Conservation (phyloP, 2,797 vertebrate species). For the Fistularia tabacaria region DNA sequence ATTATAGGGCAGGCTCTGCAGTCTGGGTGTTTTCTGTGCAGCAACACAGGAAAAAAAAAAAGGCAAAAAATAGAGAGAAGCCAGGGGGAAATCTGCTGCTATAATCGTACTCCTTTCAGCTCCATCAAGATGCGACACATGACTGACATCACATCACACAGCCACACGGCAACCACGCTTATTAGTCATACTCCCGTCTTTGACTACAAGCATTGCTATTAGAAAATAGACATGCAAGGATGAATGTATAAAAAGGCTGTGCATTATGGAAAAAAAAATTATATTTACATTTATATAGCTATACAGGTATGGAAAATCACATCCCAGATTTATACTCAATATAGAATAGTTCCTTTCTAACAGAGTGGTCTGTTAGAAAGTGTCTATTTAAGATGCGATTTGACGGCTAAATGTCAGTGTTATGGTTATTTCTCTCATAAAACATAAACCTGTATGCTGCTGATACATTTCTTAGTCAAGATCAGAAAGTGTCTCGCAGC, state of each 20-base stretch:
- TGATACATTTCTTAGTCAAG: too few relatives aligned
- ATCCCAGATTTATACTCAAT: too few relatives aligned
- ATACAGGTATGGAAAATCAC: too few relatives aligned
- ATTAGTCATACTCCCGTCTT: conserved; percentile 12
- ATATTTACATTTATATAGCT: too few relatives aligned
- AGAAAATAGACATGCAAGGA: neutral
- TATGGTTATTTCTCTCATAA: too few relatives aligned
- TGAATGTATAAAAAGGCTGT: neutral
- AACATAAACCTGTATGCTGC: too few relatives aligned
- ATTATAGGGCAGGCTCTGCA: conserved; percentile 63
- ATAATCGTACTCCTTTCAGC: neutral
- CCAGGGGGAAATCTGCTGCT: conserved; percentile 8
- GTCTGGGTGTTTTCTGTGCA: conserved; percentile 57
- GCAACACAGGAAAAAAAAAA: conserved; percentile 7
- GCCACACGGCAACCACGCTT: conserved; percentile 12
- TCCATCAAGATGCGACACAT: conserved; percentile 5
- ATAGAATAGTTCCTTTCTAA: too few relatives aligned
- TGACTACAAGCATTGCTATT: conserved; percentile 44
- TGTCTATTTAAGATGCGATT: too few relatives aligned
- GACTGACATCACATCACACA: conserved; percentile 25
- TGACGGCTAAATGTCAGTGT: too few relatives aligned
- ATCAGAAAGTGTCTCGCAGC: too few relatives aligned
- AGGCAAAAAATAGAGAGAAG: conserved; percentile 21
- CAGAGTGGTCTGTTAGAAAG: too few relatives aligned
- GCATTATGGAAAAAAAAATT: too few relatives aligned